These are phyloP conservation scores for Xestobium rufovillosum DNA, from an alignment of 2,888 invertebrate species.

Conservation along the genomic window DNA sequence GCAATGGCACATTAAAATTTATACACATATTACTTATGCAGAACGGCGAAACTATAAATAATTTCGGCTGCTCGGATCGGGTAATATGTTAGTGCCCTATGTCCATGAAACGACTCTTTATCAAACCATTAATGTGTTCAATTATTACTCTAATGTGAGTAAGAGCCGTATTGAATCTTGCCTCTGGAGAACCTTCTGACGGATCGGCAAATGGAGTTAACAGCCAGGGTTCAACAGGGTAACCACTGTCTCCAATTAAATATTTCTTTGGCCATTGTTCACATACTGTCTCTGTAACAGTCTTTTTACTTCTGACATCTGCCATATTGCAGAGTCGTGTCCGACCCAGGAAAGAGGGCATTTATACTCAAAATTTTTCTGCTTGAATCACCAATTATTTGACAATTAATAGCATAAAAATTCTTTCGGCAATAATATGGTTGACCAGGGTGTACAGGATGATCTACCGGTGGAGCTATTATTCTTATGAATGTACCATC, in stretches of 20 bases:
- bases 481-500: conserved; percentile 12
- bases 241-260: conserved; percentile 11
- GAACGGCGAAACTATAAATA: conserved; percentile 13
- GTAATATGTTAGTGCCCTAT: conserved; percentile 13
- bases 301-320: too few species aligned
- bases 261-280: too few species aligned
- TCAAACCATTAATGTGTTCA: conserved; percentile 7
- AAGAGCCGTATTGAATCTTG: too few species aligned
- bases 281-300: too few species aligned
- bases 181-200: too few species aligned
- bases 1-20: neutral
- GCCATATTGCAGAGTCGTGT: too few species aligned
- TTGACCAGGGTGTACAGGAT: conserved; percentile 6
- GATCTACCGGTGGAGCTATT: conserved; percentile 5
- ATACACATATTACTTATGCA: conserved; percentile 13
- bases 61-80: conserved; percentile 11
- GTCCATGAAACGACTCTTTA: conserved; percentile 10
- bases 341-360: conserved; percentile 8
- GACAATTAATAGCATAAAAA: conserved; percentile 10
- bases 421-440: conserved; percentile 10
- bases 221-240: conserved; percentile 9
- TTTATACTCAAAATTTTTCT: conserved; percentile 13
- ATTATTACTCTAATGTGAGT: conserved; percentile 5
- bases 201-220: conserved; percentile 7
- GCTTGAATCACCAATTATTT: conserved; percentile 1